Evolutionary conservation across 2,113 vertebrate species (phyloP), one percentile per base, ranked within the genome.

Genomic region (Sinocyclocheilus maitianheensis): DNA sequence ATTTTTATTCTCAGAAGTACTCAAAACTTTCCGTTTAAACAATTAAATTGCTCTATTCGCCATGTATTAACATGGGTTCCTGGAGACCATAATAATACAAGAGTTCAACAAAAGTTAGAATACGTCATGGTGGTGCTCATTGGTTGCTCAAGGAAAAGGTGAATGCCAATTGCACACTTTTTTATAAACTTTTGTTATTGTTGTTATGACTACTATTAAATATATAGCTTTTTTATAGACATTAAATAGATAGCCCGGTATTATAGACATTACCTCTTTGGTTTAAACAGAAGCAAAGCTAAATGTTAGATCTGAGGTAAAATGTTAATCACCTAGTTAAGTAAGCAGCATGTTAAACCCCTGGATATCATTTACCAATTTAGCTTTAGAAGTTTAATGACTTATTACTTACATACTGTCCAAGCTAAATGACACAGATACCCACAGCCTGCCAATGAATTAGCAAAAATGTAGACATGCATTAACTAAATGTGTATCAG

Each of bases 401-500:
- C 72, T 53, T 30, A 55, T 72, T 83, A 55, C 43, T 30, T 9
- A 43, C 18, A 71, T 72, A 37, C 76, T 81, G 24, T 77, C 24
- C 77, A 37, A 77, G 20, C 74, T 75, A 51, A n/a, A 60, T 24
- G 43, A 72, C 84, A 13, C 26, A 40, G 24, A 84, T 67, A 51
- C 48, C 83, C 9, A 48, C 30, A 81, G 83, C 75, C 87, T 76
- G 13, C 34, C n/a, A 48, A 80, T 85, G 55, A 81, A 76, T 75
- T 69, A 85, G 83, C 26, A 26, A 63, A 82, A 89, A 51, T 53
- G 55, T 34, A 60, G 74, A 43, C 65, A 63, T 78, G 51, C 48
- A 34, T 62, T 87, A 87, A 86, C 89, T 77, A 84, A 79, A 87
- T 83, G 81, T 79, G n/a, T 87, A 90, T 88, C 87, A 78, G 72